Conservation (phyloP, 2,113 vertebrate species). For the Promerops cafer region DNA sequence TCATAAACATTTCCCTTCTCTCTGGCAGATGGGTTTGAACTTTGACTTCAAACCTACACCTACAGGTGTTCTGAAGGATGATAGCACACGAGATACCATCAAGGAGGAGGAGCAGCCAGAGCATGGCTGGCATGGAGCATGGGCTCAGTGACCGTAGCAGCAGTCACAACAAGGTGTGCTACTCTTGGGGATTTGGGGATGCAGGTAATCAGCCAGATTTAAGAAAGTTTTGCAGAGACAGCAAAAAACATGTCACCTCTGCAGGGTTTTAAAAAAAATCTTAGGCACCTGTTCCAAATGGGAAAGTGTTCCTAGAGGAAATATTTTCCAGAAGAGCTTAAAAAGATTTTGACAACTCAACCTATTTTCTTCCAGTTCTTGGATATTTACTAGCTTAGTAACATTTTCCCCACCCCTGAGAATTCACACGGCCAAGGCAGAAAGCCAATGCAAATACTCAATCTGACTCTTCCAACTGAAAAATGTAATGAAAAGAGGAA, state of each 20-base stretch:
- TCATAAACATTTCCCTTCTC: neutral
- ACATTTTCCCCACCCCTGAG: neutral
- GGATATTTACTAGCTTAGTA: neutral
- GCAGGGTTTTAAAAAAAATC: neutral
- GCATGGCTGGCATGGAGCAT: neutral
- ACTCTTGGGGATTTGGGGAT: neutral
- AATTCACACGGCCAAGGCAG: neutral
- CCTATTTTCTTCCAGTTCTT: slow-evolving; percentile 1
- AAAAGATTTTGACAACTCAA: neutral
- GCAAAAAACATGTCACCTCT: neutral
- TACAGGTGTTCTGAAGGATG: neutral
- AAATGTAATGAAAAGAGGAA: neutral
- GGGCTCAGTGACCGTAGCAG: neutral
- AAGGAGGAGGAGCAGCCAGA: neutral
- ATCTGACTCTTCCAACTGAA: neutral
- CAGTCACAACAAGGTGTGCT: neutral
- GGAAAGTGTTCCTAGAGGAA: neutral
- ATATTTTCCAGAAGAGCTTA: slow-evolving; percentile 1
- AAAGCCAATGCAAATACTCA: neutral
- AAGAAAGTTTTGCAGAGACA: neutral
- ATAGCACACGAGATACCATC: neutral
- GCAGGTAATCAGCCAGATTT: neutral
- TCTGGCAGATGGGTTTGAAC: neutral
- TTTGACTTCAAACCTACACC: neutral
- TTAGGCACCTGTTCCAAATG: neutral